A percentile compares a stretch with the other conserved stretches of the same genome.
Evolutionary conservation across 2,888 invertebrate species (phyloP).

Genomic region (Smittia sp.): DNA sequence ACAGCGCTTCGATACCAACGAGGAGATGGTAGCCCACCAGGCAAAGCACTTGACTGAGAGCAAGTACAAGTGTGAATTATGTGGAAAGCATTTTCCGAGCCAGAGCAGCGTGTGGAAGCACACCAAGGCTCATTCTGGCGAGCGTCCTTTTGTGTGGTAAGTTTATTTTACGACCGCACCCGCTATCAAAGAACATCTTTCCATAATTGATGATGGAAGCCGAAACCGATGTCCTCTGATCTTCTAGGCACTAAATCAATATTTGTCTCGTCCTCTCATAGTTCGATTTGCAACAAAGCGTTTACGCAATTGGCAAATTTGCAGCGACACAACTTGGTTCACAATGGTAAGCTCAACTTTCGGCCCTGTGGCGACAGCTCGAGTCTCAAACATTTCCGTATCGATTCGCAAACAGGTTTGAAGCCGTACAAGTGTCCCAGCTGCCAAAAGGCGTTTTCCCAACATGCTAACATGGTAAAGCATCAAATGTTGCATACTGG

Average conservation of each 20-base stretch:
- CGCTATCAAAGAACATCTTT: too few relatives aligned
- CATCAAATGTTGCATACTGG: slow-evolving; percentile 43
- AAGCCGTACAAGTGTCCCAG: slow-evolving; percentile 42
- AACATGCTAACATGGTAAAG: slow-evolving; percentile 43
- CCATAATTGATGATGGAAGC: not conserved
- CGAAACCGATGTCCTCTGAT: not conserved
- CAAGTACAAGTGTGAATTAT: slow-evolving; percentile 42
- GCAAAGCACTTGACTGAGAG: slow-evolving; percentile 42
- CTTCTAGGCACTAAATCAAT: not conserved
- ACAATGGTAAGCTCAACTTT: slow-evolving; percentile 37
- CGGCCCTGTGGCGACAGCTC: not conserved
- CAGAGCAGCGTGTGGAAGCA: slow-evolving; percentile 43
- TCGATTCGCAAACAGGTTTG: slow-evolving; percentile 40
- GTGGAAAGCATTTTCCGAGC: slow-evolving; percentile 42
- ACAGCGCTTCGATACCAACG: slow-evolving; percentile 42
- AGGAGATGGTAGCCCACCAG: slow-evolving; percentile 42
- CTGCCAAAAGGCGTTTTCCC: slow-evolving; percentile 43
- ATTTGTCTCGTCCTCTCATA: not conserved
- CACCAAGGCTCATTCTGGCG: slow-evolving; percentile 43
- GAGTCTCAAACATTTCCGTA: not conserved
- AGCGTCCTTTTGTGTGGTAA: slow-evolving; percentile 42
- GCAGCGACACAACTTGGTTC: slow-evolving; percentile 42
- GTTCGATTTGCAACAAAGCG: slow-evolving; percentile 42
- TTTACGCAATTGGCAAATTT: slow-evolving; percentile 43
- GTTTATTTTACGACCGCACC: not conserved